These are phyloP conservation scores for Pollachius pollachius DNA, from an alignment of 2,113 vertebrate genomes.

Conservation along the genomic window DNA sequence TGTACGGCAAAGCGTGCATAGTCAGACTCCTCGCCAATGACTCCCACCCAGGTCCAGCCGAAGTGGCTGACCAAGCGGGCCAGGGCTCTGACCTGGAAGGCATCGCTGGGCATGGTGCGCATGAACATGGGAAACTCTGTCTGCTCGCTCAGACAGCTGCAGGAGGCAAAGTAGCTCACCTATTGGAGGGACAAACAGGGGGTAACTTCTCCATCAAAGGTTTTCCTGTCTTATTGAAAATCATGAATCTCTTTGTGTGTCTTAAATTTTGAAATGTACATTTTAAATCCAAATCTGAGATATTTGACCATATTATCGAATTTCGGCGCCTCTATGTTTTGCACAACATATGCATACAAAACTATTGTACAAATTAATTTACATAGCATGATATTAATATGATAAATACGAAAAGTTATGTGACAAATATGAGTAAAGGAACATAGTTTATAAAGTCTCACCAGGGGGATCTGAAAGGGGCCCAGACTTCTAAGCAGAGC, in stretches of 20 bases:
- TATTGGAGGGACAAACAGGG: slow-evolving; percentile 28
- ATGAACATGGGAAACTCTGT: slow-evolving; percentile 71
- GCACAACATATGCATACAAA: too few species aligned
- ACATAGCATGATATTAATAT: background rate
- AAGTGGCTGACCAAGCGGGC: slow-evolving; percentile 64
- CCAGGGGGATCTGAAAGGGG: slow-evolving; percentile 68
- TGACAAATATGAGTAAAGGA: background rate
- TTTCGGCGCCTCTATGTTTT: too few species aligned
- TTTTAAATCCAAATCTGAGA: too few species aligned
- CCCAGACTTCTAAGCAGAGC: slow-evolving; percentile 63
- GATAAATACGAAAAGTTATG: background rate
- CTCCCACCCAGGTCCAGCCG: slow-evolving; percentile 73
- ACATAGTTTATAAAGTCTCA: slow-evolving; percentile 31
- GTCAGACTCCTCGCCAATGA: slow-evolving; percentile 68
- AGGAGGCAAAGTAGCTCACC: slow-evolving; percentile 77
- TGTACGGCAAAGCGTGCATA: slow-evolving; percentile 74
- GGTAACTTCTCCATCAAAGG: slow-evolving; percentile 1
- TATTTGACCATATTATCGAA: too few species aligned
- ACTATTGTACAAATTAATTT: too few species aligned
- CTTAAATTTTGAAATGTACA: too few species aligned
- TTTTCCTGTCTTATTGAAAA: background rate
- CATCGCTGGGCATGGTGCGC: slow-evolving; percentile 74
- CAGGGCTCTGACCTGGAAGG: slow-evolving; percentile 70
- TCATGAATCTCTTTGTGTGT: too few species aligned
- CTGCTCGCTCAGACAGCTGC: slow-evolving; percentile 69